Conservation (phyloP, 2,888 invertebrate species). For the Cephus sareptanus region DNA sequence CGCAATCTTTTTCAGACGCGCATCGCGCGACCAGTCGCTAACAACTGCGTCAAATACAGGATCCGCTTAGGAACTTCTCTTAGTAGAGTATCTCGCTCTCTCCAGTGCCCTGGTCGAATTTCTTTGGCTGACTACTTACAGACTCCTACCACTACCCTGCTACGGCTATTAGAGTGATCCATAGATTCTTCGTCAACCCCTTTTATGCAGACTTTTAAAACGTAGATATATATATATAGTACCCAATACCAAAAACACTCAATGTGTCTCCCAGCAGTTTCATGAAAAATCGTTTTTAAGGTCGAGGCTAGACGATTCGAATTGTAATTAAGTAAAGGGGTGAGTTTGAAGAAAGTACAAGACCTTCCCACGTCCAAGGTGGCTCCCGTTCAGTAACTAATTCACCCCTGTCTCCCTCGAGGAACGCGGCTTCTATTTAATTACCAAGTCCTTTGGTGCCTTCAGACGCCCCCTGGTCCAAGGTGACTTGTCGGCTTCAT, state of each 20-base stretch:
- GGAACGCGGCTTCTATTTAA: slow-evolving; percentile 51
- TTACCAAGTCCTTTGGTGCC: slow-evolving; percentile 44
- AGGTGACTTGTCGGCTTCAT: slow-evolving; percentile 21
- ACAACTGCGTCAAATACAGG: slow-evolving; percentile 54
- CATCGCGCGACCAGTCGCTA: slow-evolving; percentile 50
- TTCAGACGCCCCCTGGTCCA: slow-evolving; percentile 34
- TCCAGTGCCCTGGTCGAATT: background rate
- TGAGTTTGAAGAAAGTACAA: no score
- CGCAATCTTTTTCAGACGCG: slow-evolving; percentile 51
- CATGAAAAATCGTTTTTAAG: no score
- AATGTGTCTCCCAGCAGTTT: no score
- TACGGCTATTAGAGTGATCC: background rate
- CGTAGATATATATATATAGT: background rate
- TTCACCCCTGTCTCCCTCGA: slow-evolving; percentile 24
- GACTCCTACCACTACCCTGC: background rate
- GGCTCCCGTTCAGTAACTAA: no score
- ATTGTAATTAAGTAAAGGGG: no score
- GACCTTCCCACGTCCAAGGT: no score
- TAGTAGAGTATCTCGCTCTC: background rate
- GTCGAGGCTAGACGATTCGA: no score
- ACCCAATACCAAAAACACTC: no score
- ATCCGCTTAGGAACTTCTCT: slow-evolving; percentile 30
- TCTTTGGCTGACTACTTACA: background rate
- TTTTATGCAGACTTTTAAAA: background rate
- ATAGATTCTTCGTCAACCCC: background rate